Evolutionary conservation across 2,888 invertebrate species (phyloP).

Genomic region (Ormyrus labotus): DNA sequence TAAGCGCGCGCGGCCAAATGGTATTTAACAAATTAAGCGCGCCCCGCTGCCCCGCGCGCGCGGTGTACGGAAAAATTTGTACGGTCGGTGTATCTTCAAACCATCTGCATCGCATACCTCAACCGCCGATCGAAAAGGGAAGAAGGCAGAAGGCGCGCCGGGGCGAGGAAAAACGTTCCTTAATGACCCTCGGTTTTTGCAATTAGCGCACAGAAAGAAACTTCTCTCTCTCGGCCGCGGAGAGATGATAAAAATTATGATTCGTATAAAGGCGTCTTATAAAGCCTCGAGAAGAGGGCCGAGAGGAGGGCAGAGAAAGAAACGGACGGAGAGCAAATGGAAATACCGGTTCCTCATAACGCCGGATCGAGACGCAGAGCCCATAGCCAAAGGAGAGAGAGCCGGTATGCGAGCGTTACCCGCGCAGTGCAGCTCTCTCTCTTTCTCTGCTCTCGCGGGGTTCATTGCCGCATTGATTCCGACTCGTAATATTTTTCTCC

Average conservation of each 20-base stretch:
- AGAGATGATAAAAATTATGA: constrained; percentile 58
- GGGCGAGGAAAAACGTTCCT: constrained; percentile 27
- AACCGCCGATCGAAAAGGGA: background rate
- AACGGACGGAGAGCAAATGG: constrained; percentile 34
- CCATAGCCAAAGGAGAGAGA: too few relatives aligned
- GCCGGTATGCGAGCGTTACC: background rate
- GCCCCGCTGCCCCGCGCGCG: background rate
- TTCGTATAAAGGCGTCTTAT: constrained; percentile 50
- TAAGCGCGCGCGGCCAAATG: background rate
- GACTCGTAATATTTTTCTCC: constrained; percentile 24
- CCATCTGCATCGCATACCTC: constrained; percentile 9
- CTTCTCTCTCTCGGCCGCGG: constrained; percentile 9
- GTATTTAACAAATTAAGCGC: constrained; percentile 21
- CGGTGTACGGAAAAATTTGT: constrained; percentile 7
- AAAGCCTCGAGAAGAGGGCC: background rate
- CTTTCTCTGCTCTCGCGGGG: background rate
- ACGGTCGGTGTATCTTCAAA: background rate
- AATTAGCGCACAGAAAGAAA: constrained; percentile 53
- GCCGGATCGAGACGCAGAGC: background rate
- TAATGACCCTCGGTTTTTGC: constrained; percentile 55
- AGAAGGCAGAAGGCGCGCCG: background rate
- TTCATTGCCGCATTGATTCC: background rate
- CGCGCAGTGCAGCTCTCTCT: background rate
- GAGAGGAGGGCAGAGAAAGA: background rate
- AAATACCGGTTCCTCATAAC: constrained; percentile 54